Evolutionary conservation across 2,888 invertebrate species (phyloP).

Genomic region (Silvanus unidentatus): DNA sequence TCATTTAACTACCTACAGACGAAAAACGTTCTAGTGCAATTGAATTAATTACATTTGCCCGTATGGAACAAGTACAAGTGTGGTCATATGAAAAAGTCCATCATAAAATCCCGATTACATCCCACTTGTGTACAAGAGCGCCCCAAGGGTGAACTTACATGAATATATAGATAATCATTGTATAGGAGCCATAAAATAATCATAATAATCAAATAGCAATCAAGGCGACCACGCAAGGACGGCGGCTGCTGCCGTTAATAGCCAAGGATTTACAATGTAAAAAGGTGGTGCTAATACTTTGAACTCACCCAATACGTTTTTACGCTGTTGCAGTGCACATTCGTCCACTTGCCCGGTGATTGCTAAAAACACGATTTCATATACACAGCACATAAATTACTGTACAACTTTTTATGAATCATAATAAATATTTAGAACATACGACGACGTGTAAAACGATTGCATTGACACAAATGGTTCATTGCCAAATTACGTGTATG

Average conservation of each 20-base stretch:
- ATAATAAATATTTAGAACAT: conserved; percentile 14
- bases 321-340: too few species aligned
- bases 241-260: conserved; percentile 20
- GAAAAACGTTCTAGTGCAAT: too few species aligned
- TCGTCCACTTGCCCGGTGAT: too few species aligned
- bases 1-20: too few species aligned
- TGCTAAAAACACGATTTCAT: too few species aligned
- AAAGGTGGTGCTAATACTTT: too few species aligned
- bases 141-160: conserved; percentile 12
- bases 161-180: conserved; percentile 22
- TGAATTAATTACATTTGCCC: too few species aligned
- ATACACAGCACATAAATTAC: too few species aligned
- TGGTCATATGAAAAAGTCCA: conserved; percentile 3
- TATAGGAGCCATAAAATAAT: conserved; percentile 29
- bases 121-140: conserved; percentile 8
- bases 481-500: conserved; percentile 23
- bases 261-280: too few species aligned
- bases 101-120: conserved; percentile 3
- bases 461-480: conserved; percentile 17
- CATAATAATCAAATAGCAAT: conserved; percentile 31
- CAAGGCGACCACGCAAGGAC: conserved; percentile 23
- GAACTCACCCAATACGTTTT: too few species aligned
- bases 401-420: conserved; percentile 8
- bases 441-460: conserved; percentile 13
- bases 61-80: too few species aligned